A percentile compares a stretch with the other conserved stretches of the same genome.
phyloP scores from a whole-genome alignment of 2,113 vertebrate species.

The Brienomyrus brachyistius region DNA sequence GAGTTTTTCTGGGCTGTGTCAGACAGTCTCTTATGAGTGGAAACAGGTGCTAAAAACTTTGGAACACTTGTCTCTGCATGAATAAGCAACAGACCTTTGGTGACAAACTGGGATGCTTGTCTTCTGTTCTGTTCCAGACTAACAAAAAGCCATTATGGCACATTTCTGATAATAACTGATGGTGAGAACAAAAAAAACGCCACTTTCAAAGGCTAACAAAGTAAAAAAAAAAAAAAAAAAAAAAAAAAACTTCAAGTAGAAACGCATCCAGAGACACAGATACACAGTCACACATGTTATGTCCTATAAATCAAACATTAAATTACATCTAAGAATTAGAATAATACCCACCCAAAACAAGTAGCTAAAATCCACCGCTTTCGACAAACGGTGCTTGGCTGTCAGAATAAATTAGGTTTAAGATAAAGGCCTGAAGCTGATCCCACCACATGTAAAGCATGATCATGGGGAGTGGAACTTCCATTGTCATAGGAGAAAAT shows the following conservation, averaged over 20 bases:
- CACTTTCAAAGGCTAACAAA: background rate
- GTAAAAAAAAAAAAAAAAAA: background rate
- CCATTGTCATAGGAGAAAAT: background rate
- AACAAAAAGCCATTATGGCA: background rate
- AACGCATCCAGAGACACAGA: background rate
- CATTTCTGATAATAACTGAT: background rate
- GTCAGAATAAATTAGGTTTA: background rate
- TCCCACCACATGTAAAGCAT: background rate
- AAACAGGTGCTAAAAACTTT: background rate
- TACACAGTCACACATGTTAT: background rate
- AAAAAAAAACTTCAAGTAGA: background rate
- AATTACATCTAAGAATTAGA: background rate
- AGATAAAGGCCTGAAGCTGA: background rate
- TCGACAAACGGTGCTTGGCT: background rate
- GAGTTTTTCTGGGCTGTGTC: background rate
- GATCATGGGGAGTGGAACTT: background rate
- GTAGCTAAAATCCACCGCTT: background rate
- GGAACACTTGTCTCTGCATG: background rate
- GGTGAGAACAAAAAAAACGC: background rate
- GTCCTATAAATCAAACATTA: background rate
- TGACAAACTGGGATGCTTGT: background rate
- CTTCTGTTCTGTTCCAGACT: background rate
- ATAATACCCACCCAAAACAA: background rate
- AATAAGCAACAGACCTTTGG: background rate
- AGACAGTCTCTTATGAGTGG: background rate